Evolutionary conservation across 2,888 invertebrate species (phyloP), one percentile per base, ranked within the genome.

Genomic region (Caenorhabditis wallacei): DNA sequence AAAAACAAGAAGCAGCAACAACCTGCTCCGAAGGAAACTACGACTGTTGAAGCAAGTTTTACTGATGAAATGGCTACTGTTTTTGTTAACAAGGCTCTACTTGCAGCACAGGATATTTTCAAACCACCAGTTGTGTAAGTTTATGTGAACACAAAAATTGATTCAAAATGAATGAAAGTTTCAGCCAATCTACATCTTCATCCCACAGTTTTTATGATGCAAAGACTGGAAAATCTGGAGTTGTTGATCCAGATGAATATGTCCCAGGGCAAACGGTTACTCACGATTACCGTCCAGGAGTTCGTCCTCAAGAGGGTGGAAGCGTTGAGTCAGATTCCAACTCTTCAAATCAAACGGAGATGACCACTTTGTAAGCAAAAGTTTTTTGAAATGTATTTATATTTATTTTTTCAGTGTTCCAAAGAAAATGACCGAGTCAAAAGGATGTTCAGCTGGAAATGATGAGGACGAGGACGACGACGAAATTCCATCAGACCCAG

Each of bases 231-330:
- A n/a, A n/a, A n/a, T n/a, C n/a, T 10, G 64, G 22, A 18, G 46
- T 16, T 0, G 26, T 46, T 4, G 24, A 24, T 16, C 2, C 48
- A 0, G 63, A 46, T 46, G 46, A 16, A 2, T 48, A 64, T 24
- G 10, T 48, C 13, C 51, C 64, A 30, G 35, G 51, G 11, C 20
- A 35, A 3, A 35, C 10, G 18, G 18, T 48, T 1, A 35, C 48
- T 10, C n/a, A 63, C 22, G 63, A 63, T 26, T 63, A 63, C n/a
- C 63, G 63, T n/a, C 63, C 63, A 24, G 43, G 22, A 18, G 63
- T 46, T 46, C 3, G 22, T 16, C 2, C 22, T 13, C 40, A 61
- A 1, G 24, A 22, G 7, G 53, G 13, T 24, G 24, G 10, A 3
- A 2, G 16, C 11, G 40, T 8, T 40, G 40, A 10, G 16, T 10